A percentile compares a stretch with the other conserved stretches of the same genome.
These are phyloP conservation scores for Tachysurus vachellii DNA, from an alignment of 2,113 vertebrate species.

Conservation along the genomic window DNA sequence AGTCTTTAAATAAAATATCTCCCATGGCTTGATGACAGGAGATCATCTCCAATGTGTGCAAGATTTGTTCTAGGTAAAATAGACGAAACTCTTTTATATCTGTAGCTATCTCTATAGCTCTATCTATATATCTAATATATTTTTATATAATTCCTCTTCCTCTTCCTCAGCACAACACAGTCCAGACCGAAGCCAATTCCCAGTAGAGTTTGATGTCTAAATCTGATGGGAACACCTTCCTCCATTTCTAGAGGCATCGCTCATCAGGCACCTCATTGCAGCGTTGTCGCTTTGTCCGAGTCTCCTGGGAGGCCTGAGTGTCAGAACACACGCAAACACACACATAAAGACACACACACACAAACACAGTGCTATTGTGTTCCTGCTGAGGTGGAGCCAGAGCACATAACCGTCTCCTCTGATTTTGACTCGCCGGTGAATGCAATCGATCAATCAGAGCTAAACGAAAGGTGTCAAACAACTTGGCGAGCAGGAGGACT, in stretches of 20 bases:
- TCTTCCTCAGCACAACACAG: background rate
- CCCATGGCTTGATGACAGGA: background rate
- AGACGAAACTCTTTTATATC: background rate
- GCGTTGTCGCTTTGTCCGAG: conserved; percentile 44
- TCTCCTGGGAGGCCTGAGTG: conserved; percentile 37
- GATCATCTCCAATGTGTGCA: background rate
- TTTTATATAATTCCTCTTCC: too few species aligned
- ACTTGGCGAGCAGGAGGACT: conserved; percentile 15
- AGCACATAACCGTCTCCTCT: conserved; percentile 11
- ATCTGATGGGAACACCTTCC: conserved; percentile 31
- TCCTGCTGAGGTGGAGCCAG: conserved; percentile 15
- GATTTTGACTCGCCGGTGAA: conserved; percentile 33
- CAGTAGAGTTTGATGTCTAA: conserved; percentile 31
- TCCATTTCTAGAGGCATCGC: conserved; percentile 32
- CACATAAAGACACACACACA: conserved; percentile 12
- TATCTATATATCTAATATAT: too few species aligned
- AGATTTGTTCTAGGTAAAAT: background rate
- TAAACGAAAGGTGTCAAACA: conserved; percentile 51
- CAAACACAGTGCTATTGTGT: conserved; percentile 35
- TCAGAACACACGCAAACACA: conserved; percentile 8
- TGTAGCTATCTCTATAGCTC: background rate
- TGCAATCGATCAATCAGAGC: conserved; percentile 43
- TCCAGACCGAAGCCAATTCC: conserved; percentile 44
- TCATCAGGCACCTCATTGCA: conserved; percentile 46
- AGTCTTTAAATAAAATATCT: background rate